Base-by-base conservation (phyloP, 2,888 invertebrate genomes). In the Agrochola macilenta region DNA sequence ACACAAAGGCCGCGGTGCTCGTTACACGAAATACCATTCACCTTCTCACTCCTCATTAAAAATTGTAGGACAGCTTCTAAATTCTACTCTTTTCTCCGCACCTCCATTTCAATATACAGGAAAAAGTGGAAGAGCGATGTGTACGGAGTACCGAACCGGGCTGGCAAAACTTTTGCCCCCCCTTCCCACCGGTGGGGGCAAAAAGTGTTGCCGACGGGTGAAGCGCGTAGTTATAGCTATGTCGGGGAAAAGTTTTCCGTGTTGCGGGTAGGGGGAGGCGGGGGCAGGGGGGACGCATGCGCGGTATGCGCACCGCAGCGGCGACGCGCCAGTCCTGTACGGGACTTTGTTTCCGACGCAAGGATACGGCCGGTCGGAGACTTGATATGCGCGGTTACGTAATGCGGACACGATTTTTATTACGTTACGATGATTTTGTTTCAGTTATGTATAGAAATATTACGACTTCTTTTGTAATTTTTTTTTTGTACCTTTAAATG, bases 41-140 rank as follows among this genome's bases (percentile, higher is more conserved):
- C 94, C 94, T 95, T 94, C 95, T 93, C 95, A 94, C 94, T 96
- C 94, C 95, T 96, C 96, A 96, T 96, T 96, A 96, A 96, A 96
- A 96, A 96, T 96, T 96, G 95, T 94, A 94, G 96, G 95, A 95
- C 95, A 95, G 95, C 95, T 93, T 96, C 96, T 96, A 96, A 96
- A 96, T 96, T 96, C 95, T 95, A 96, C 96, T 96, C 96, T 96
- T 96, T 96, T 96, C 96, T 96, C 95, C 93, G 95, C 95, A 95
- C 96, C 96, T 96, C 95, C 96, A 95, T 96, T 96, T 96, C 96
- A 96, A 96, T 96, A 95, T 96, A 96, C 96, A 96, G 96, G 96
- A 96, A 96, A 96, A 96, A 96, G 95, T 96, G 95, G 95, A 96
- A 95, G 96, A 96, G 96, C 96, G 94, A 95, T 95, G 96, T 96